Evolutionary conservation across 2,113 vertebrate species (phyloP).

Genomic region (Globicephala melas): DNA sequence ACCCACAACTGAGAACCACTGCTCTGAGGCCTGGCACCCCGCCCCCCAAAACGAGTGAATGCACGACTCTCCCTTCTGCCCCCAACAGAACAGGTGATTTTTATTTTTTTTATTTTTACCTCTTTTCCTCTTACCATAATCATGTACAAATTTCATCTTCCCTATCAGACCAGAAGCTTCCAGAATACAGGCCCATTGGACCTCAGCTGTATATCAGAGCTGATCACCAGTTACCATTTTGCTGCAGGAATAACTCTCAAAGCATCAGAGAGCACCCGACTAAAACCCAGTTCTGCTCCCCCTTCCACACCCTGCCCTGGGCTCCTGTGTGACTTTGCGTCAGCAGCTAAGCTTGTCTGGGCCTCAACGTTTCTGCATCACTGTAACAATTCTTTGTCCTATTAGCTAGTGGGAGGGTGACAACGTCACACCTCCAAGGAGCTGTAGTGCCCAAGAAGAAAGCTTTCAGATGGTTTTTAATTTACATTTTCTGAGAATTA

Average conservation of each 20-base stretch:
- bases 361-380: not conserved
- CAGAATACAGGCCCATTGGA: slow-evolving; percentile 19
- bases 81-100: not conserved
- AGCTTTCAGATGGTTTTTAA: not conserved
- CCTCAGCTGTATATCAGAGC: not conserved
- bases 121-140: not conserved
- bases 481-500: not conserved
- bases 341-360: not conserved
- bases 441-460: not conserved
- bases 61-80: not conserved
- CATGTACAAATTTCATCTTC: not conserved
- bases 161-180: slow-evolving; percentile 29
- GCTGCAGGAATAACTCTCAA: not conserved
- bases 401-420: not conserved
- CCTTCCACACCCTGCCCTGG: too few relatives aligned
- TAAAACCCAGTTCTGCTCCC: not conserved
- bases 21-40: not conserved
- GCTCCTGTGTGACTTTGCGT: not conserved
- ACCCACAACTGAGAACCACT: not conserved
- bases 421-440: not conserved
- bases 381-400: not conserved
- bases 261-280: not conserved
- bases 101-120: not conserved
- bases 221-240: not conserved
- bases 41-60: not conserved